Base-by-base conservation (phyloP, 2,888 invertebrate species). In the Cheilosia soror region DNA sequence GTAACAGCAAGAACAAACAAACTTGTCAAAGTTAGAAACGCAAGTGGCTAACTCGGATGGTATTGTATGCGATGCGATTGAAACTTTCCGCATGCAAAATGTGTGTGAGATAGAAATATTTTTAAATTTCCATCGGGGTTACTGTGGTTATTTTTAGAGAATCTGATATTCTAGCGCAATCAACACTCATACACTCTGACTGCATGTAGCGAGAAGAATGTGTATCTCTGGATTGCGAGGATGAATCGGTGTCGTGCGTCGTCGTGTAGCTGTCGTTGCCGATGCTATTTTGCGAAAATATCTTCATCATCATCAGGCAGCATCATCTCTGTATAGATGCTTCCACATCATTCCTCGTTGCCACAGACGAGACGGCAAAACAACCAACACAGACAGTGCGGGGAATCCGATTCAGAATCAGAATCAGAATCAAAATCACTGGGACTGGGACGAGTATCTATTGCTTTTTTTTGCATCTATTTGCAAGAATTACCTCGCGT, bases 61-160 rank as follows among this genome's bases (percentile, higher is more conserved):
- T 47, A 15, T 15, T 20, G 15, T 25, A n/a, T 60, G 6, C 37
- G n/a, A 42, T n/a, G 63, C 47, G 49, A 51, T 13, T 29, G 27
- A 31, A 37, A 37, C 27, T 49, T 47, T 71, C 69, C 58, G 71
- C 58, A 78, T 72, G 62, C 71, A 68, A 60, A 37, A 75, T 63
- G 57, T 72, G 65, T 66, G 33, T 53, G 53, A 79, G 76, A 63
- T 63, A 11, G 47, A 57, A 66, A 76, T 79, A 84, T 84, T 79
- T 84, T 79, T 79, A 84, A 79, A 76, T 84, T 79, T 84, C 79
- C 84, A 84, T 84, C 79, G 75, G 79, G 84, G 84, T 79, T 84
- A 84, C 51, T 57, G 15, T 55, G 51, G 69, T 60, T 84, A 79
- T 84, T 79, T 84, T 71, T 84, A 84, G 71, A 42, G 58, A 57